phyloP scores from a whole-genome alignment of 2,888 invertebrate genomes.

The Trachelus tabidus region DNA sequence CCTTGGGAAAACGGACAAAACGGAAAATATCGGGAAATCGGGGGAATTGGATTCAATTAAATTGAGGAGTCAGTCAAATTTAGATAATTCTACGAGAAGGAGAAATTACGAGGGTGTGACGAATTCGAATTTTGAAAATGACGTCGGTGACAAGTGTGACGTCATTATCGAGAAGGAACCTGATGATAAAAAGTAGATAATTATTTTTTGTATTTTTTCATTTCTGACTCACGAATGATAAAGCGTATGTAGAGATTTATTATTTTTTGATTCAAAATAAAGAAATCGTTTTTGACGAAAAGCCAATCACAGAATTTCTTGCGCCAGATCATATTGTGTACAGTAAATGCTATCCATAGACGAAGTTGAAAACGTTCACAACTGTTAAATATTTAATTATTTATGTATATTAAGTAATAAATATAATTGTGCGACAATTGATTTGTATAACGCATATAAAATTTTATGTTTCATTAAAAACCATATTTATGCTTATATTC shows the following conservation, averaged over 20 bases:
- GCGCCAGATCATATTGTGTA: neutral
- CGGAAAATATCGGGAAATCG: neutral
- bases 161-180: slow-evolving; percentile 45
- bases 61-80: neutral
- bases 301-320: neutral
- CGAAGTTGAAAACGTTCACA: neutral
- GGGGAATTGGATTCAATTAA: neutral
- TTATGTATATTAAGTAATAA: neutral
- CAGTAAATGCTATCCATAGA: neutral
- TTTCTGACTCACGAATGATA: neutral
- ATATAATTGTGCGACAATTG: neutral
- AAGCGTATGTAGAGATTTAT: neutral
- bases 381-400: neutral
- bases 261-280: neutral
- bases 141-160: slow-evolving; percentile 32
- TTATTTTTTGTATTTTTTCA: neutral
- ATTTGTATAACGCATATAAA: neutral
- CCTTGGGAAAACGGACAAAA: slow-evolving; percentile 45
- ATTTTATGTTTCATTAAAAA: neutral
- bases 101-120: slow-evolving; percentile 23
- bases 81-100: neutral
- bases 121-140: slow-evolving; percentile 37
- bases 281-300: neutral
- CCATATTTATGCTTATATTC: neutral
- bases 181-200: slow-evolving; percentile 18